These are phyloP conservation scores for Silurus asotus DNA, from an alignment of 2,113 vertebrate species.

Conservation along the genomic window DNA sequence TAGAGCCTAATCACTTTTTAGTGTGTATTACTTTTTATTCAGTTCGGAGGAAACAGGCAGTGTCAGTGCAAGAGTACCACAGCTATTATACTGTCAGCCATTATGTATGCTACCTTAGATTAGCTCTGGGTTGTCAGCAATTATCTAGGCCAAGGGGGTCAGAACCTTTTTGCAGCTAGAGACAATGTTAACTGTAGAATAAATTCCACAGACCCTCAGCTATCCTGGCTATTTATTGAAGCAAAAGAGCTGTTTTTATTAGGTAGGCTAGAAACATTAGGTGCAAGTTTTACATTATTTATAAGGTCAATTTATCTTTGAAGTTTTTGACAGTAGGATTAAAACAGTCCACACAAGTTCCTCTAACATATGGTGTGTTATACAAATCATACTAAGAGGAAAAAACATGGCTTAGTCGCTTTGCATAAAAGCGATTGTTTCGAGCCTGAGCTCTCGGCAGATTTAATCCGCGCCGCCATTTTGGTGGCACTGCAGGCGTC, in stretches of 20 bases:
- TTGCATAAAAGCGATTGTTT: neutral
- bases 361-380: neutral
- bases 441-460: slow-evolving; percentile 4
- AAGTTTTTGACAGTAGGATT: no score
- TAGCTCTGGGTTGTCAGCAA: neutral
- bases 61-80: neutral
- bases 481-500: slow-evolving; percentile 19
- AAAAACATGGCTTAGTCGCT: neutral
- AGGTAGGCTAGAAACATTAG: neutral
- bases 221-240: neutral
- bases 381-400: no score
- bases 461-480: neutral
- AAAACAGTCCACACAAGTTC: neutral
- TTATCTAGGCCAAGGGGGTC: neutral
- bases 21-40: neutral
- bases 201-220: neutral
- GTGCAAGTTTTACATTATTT: neutral
- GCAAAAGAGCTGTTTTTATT: neutral
- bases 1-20: neutral
- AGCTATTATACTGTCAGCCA: neutral
- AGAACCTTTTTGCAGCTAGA: neutral
- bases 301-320: neutral
- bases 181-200: neutral
- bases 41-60: neutral
- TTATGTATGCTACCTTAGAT: neutral